Base-by-base conservation (phyloP, 2,797 vertebrate genomes). In the Pampus argenteus region DNA sequence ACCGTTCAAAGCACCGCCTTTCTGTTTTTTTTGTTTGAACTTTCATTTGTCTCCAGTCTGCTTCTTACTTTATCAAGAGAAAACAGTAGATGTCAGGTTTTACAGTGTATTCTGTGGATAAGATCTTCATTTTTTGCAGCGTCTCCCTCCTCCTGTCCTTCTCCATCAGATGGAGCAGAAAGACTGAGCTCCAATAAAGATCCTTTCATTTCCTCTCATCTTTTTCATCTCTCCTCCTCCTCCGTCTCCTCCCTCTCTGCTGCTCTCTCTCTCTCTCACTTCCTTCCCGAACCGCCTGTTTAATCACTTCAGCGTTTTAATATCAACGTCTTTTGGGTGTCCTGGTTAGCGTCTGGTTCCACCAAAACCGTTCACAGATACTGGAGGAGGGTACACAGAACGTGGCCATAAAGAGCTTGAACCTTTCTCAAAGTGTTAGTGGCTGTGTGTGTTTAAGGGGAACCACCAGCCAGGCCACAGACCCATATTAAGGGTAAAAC, bases 201-300 rank as follows among this genome's bases (percentile, higher is more conserved):
- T 74, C 76, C 82, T 60, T 93, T 95, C 89, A 94, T 95, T 95
- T 95, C 94, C 87, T 85, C 66, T 55, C 68, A 54, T 75, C 76
- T 58, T 82, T 86, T 85, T 85, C 79, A 83, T 81, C 79, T 66
- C 66, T 94, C 93, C 90, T 89, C 93, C 90, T 89, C 78, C 88
- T 79, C 82, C 78, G 90, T 61, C 38, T 62, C 51, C 92, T 92
- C 92, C 89, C 90, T 76, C 86, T 47, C 59, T 66, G 92, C 93
- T 86, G 91, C 91, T 86, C 86, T 80, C 54, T 48, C 91, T 86
- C 86, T 80, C 54, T 48, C 78, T 68, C 62, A 78, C 82, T 85
- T 78, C 83, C 73, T 73, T 50, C 82, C 29, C n/a, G n/a, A 2
- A 26, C 22, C 17, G 29, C 57, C 54, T 71, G 45, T 45, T 57